These are phyloP conservation scores for Micropoecilia bifurca DNA, from an alignment of 2,797 vertebrate species.

Conservation along the genomic window DNA sequence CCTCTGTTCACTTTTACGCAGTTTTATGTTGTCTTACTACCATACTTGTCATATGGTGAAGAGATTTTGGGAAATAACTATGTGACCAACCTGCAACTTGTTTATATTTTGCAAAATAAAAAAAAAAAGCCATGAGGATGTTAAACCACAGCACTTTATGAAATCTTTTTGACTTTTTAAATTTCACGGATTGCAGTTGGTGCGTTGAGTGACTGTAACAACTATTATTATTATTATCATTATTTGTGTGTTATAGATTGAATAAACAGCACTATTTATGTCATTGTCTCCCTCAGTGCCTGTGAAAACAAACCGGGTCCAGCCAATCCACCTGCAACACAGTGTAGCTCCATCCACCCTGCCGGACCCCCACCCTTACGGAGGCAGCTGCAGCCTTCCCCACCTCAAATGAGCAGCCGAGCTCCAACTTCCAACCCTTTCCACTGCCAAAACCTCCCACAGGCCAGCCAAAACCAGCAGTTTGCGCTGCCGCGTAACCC, in stretches of 20 bases:
- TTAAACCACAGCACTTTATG: too few species aligned
- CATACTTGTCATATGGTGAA: too few species aligned
- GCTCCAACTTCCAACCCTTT: conserved; percentile 46
- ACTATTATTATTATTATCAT: too few species aligned
- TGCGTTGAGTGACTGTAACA: too few species aligned
- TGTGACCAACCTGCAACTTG: too few species aligned
- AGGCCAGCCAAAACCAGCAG: conserved; percentile 60
- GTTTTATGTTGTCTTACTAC: too few species aligned
- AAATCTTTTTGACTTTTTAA: too few species aligned
- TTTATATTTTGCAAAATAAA: too few species aligned
- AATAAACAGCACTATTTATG: neutral
- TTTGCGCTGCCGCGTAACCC: conserved; percentile 87
- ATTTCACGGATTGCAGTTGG: too few species aligned
- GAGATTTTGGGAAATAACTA: too few species aligned
- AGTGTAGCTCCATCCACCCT: conserved; percentile 69
- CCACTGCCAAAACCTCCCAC: conserved; percentile 46
- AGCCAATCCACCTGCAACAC: conserved; percentile 81
- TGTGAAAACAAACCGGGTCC: conserved; percentile 89
- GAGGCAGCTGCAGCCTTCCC: conserved; percentile 65
- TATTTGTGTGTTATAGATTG: too few species aligned
- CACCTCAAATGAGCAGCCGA: conserved; percentile 53
- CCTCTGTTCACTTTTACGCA: neutral
- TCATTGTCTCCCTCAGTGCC: conserved; percentile 81
- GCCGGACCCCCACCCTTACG: conserved; percentile 76
- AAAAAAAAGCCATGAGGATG: too few species aligned